These are phyloP conservation scores for Dynastes hyllus DNA, from an alignment of 2,888 invertebrate species.

Conservation along the genomic window DNA sequence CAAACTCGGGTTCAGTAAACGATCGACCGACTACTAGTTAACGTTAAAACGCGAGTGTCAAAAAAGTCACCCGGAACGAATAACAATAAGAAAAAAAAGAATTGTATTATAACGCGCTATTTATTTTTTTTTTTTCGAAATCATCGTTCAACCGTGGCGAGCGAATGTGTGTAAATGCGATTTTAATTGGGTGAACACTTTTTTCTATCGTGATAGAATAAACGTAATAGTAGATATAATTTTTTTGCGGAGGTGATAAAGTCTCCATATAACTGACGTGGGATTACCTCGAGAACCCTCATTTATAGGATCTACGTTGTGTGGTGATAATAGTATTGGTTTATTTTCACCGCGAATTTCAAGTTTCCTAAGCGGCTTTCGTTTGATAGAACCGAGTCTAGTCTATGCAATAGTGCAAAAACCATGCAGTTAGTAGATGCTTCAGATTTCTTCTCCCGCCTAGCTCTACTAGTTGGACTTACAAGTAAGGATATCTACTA, in stretches of 20 bases:
- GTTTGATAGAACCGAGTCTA: slow-evolving; percentile 2
- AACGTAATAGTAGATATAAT: not conserved
- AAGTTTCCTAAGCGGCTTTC: not conserved
- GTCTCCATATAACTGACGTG: not conserved
- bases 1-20: slow-evolving; percentile 11
- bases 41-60: not conserved
- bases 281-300: not conserved
- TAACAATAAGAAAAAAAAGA: not conserved
- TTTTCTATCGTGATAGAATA: not conserved
- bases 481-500: slow-evolving; percentile 7
- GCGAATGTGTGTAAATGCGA: not conserved
- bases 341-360: slow-evolving; percentile 1
- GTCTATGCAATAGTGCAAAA: not conserved
- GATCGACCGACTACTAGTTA: not conserved
- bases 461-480: not conserved
- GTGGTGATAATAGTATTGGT: not conserved
- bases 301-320: slow-evolving; percentile 6
- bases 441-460: not conserved
- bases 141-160: not conserved
- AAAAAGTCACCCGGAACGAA: slow-evolving; percentile 1
- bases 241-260: slow-evolving; percentile 4
- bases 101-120: not conserved
- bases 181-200: slow-evolving; percentile 12
- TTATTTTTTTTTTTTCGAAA: not conserved
- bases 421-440: slow-evolving; percentile 15